A percentile compares a stretch with the other conserved stretches of the same genome.
phyloP scores from a whole-genome alignment of 2,797 vertebrate species.

The Cercopithecus petaurista region DNA sequence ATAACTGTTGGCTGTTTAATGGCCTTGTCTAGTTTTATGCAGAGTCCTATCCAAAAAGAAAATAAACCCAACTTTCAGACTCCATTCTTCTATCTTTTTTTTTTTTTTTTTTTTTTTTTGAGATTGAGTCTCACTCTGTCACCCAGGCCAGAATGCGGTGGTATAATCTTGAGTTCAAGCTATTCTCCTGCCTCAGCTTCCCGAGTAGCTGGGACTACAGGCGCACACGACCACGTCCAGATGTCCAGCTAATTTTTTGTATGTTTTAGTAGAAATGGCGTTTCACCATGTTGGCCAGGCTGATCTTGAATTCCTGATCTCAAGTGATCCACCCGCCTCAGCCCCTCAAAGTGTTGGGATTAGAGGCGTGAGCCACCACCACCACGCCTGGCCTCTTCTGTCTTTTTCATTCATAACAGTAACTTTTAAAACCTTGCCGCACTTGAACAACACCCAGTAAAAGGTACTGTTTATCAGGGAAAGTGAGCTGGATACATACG shows the following conservation, averaged over 20 bases:
- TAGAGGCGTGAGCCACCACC: not conserved
- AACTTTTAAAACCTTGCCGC: constrained; percentile 84
- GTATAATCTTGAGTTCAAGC: not conserved
- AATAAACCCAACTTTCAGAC: constrained; percentile 91
- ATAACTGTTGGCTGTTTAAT: constrained; percentile 93
- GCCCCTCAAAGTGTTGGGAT: not conserved
- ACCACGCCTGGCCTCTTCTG: constrained; percentile 52
- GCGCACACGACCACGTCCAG: not conserved
- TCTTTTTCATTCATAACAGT: constrained; percentile 94
- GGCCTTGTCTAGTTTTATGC: constrained; percentile 92
- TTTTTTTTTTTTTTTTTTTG: constrained; percentile 93
- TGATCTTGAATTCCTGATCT: not conserved
- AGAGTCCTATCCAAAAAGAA: constrained; percentile 94
- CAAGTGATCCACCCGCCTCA: not conserved
- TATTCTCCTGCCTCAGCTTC: not conserved
- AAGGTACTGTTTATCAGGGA: not conserved
- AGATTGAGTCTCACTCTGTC: not conserved
- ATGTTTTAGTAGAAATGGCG: not conserved
- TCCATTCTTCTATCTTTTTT: constrained; percentile 86
- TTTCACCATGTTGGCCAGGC: not conserved
- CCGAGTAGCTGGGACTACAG: not conserved
- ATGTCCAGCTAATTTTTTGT: not conserved
- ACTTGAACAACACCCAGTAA: not conserved
- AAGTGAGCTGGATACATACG: not conserved
- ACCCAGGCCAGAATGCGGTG: not conserved